These are phyloP conservation scores for Ictalurus punctatus DNA, from an alignment of 2,113 vertebrate genomes.

Conservation along the genomic window DNA sequence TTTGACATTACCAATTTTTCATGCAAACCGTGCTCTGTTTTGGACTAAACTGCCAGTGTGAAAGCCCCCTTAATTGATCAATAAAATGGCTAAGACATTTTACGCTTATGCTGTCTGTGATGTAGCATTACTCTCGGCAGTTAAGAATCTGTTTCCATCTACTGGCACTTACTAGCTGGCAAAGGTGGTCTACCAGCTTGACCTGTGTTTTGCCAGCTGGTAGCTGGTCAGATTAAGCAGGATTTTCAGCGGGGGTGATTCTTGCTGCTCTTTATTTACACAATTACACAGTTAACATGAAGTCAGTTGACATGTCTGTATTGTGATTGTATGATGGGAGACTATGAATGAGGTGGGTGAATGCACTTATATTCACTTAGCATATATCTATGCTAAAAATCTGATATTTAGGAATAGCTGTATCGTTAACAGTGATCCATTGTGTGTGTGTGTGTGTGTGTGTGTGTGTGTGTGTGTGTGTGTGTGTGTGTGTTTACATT, in stretches of 20 bases:
- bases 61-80: no score
- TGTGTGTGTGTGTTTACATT: background rate
- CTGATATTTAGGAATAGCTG: background rate
- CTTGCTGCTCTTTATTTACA: background rate
- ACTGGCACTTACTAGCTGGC: background rate
- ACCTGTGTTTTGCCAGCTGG: conserved; percentile 1
- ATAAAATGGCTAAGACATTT: background rate
- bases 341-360: background rate
- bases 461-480: no score
- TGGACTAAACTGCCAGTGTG: no score
- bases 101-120: background rate
- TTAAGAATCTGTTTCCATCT: background rate
- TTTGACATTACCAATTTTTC: no score
- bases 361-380: background rate
- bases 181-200: background rate
- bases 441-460: background rate
- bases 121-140: background rate
- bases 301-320: background rate
- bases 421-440: background rate
- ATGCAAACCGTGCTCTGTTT: no score
- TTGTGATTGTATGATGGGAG: background rate
- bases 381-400: background rate
- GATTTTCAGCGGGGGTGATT: background rate
- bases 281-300: background rate
- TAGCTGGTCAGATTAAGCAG: background rate